A percentile compares a stretch with the other conserved stretches of the same genome.
phyloP scores from a whole-genome alignment of 2,113 vertebrate species.

The Burhinus bistriatus region DNA sequence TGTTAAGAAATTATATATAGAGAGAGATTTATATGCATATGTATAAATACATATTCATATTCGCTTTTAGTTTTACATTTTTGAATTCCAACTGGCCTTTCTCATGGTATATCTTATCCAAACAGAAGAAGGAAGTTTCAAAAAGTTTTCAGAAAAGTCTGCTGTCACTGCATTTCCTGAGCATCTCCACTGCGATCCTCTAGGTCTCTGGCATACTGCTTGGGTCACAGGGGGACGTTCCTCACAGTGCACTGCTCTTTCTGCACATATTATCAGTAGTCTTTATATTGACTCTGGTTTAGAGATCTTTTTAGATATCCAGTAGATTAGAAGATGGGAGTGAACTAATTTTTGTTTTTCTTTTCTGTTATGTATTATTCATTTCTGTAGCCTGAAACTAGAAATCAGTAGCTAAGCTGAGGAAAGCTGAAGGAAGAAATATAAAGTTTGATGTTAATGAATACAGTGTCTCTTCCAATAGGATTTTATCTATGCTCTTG shows the following conservation, averaged over 20 bases:
- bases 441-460: not conserved
- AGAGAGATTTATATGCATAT: not conserved
- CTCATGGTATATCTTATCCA: not conserved
- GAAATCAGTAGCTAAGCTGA: not conserved
- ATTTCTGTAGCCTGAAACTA: not conserved
- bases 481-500: not conserved
- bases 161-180: not conserved
- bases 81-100: conserved; percentile 10
- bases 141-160: not conserved
- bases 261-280: not conserved
- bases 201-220: not conserved
- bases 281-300: not conserved
- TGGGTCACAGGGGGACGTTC: not conserved
- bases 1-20: conserved; percentile 2
- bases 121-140: not conserved
- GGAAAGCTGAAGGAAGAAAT: not conserved
- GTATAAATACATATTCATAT: conserved; percentile 16
- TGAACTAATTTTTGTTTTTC: not conserved
- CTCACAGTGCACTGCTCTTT: not conserved
- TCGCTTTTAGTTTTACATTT: not conserved
- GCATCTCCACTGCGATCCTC: not conserved
- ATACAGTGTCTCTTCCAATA: not conserved
- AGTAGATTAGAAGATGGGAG: not conserved
- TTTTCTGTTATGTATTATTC: not conserved
- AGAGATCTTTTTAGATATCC: not conserved